A percentile compares a stretch with the other conserved stretches of the same genome.
Conservation (phyloP, 2,888 invertebrate genomes). For the Myopa testacea region DNA sequence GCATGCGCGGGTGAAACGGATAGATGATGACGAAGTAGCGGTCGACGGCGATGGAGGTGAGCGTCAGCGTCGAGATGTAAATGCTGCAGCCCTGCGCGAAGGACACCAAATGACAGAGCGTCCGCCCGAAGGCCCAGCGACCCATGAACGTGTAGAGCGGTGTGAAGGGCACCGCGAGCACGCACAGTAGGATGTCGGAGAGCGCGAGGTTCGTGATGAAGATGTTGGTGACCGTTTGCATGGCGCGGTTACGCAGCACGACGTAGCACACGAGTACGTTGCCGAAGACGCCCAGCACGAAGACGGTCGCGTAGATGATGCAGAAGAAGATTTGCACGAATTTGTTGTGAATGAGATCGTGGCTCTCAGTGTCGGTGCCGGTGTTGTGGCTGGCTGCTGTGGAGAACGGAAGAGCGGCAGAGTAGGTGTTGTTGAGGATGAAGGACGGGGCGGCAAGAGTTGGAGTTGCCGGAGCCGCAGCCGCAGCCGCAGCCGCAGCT, state of each 20-base stretch:
- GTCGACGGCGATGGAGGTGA: conserved; percentile 97
- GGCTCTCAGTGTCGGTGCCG: background rate
- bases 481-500: background rate
- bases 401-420: conserved; percentile 21
- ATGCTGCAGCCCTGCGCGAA: conserved; percentile 96
- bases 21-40: conserved; percentile 97
- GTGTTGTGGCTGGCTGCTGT: conserved; percentile 21
- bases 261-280: conserved; percentile 94
- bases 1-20: conserved; percentile 94
- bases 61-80: conserved; percentile 95
- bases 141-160: conserved; percentile 93
- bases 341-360: conserved; percentile 59
- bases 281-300: conserved; percentile 89
- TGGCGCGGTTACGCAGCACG: conserved; percentile 89
- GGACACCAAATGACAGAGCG: conserved; percentile 89
- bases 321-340: conserved; percentile 65
- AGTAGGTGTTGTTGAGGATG: background rate
- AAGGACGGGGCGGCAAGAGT: conserved; percentile 1
- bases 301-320: conserved; percentile 69
- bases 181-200: conserved; percentile 93
- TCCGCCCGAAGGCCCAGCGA: conserved; percentile 92
- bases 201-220: conserved; percentile 97
- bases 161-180: conserved; percentile 95
- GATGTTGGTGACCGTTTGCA: conserved; percentile 98
- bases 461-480: background rate